Evolutionary conservation across 2,113 vertebrate genomes (phyloP), one percentile per base, ranked within the genome.

Genomic region (Falco punctatus): DNA sequence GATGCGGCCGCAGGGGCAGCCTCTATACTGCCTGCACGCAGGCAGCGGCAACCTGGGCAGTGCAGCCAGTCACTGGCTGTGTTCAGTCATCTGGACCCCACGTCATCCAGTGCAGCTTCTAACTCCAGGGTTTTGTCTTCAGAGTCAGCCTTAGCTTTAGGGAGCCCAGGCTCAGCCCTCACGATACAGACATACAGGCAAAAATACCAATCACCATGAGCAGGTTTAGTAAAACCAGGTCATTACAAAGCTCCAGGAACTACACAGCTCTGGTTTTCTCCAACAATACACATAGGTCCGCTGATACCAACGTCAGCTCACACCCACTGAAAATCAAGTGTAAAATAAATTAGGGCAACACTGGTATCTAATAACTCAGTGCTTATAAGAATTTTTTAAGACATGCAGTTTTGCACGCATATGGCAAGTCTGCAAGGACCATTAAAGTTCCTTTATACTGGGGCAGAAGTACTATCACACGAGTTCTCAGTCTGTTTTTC

Each of bases 401-500:
- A 17, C 51, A n/a, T 0, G 0, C 12, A 23, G 61, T 71, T 90
- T 65, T 51, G 54, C 42, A 11, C 2, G 0, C 42, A 13, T 7
- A 30, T 33, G 79, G 71, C 51, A 66, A 66, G 35, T 75, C 11
- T 72, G 54, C 58, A 91, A 77, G 51, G 78, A 73, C 62, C 62
- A 81, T 24, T 24, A 21, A 72, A 95, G 58, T 59, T 94, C 61
- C 44, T 54, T 73, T 90, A 73, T 73, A 8, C 52, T 1, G 1
- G 24, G 42, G 35, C 69, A 95, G 73, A 79, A 80, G 17, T 15
- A 38, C 79, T 93, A 71, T 86, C 89, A 72, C 67, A 71, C 0
- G 0, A 67, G 61, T 64, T 87, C 89, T 79, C 64, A 83, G 61
- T 4, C 81, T 70, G 93, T 4, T 79, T 62, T 59, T 81, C 70